These are phyloP conservation scores for Aphelinus certus DNA, from an alignment of 1,140 invertebrate species.

Conservation along the genomic window DNA sequence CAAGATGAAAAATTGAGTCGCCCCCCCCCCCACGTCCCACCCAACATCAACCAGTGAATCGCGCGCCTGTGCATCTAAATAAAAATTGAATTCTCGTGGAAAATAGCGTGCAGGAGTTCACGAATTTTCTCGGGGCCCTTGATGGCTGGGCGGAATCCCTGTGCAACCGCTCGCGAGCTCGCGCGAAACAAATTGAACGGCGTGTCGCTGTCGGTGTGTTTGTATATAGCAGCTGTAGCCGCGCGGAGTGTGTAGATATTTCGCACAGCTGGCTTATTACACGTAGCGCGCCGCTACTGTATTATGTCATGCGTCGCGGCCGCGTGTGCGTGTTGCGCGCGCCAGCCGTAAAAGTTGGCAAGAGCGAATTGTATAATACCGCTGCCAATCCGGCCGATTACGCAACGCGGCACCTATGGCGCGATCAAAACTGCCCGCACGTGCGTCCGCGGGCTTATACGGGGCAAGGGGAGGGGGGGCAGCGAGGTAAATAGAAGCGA, in stretches of 20 bases:
- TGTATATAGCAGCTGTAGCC: too few species aligned
- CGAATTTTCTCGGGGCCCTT: background rate
- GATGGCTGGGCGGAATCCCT: background rate
- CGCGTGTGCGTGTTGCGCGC: background rate
- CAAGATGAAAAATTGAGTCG: too few species aligned
- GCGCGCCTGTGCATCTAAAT: too few species aligned
- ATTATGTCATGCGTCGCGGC: constrained; percentile 15
- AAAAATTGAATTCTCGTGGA: too few species aligned
- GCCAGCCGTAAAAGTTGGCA: constrained; percentile 24
- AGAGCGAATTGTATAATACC: constrained; percentile 28
- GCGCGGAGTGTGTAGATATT: background rate
- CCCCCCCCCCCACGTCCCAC: too few species aligned
- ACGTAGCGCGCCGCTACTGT: too few species aligned
- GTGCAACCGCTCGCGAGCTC: background rate
- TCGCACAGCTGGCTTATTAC: constrained; percentile 12
- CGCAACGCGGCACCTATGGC: constrained; percentile 17
- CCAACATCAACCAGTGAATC: too few species aligned
- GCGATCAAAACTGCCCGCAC: background rate
- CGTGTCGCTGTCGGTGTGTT: background rate
- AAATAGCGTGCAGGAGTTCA: background rate
- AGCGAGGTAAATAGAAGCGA: too few species aligned
- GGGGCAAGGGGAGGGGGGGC: too few species aligned
- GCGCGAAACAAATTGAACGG: constrained; percentile 20
- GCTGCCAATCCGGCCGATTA: constrained; percentile 8
- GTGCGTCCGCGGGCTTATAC: background rate